phyloP scores from a whole-genome alignment of 2,888 invertebrate species.

The Protodeltote pygarga region DNA sequence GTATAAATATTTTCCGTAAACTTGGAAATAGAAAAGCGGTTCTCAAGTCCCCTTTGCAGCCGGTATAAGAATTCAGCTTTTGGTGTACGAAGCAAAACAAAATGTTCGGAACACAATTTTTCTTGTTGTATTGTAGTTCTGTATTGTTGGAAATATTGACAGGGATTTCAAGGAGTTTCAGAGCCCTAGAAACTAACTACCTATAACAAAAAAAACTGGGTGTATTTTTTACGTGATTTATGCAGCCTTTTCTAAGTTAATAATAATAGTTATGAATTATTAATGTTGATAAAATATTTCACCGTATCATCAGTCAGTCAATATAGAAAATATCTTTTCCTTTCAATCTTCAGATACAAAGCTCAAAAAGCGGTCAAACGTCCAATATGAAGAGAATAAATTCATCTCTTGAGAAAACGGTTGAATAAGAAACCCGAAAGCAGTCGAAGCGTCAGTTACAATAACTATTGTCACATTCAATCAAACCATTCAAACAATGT shows the following conservation, averaged over 20 bases:
- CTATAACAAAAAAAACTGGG: no score
- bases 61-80: conserved; percentile 34
- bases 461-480: conserved; percentile 85
- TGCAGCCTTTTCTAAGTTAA: no score
- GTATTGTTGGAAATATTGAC: conserved; percentile 33
- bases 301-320: conserved; percentile 12
- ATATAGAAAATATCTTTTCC: conserved; percentile 24
- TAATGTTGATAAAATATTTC: conserved; percentile 15
- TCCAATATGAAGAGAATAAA: conserved; percentile 62
- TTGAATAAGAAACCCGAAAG: conserved; percentile 65
- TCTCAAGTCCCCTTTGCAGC: conserved; percentile 28
- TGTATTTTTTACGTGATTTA: no score
- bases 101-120: conserved; percentile 26
- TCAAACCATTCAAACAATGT: conserved; percentile 78
- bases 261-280: no score
- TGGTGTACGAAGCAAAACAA: conserved; percentile 37
- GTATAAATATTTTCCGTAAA: conserved; percentile 51
- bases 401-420: conserved; percentile 58
- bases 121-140: conserved; percentile 19
- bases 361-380: conserved; percentile 54
- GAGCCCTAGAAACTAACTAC: background rate
- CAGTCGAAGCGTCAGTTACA: conserved; percentile 70
- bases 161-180: conserved; percentile 7
- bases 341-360: conserved; percentile 51
- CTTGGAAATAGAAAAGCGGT: conserved; percentile 37